Percentiles rank a stretch among this genome's conserved stretches.
Conservation (phyloP, 2,113 vertebrate genomes). For the Sylvilagus bachmani region DNA sequence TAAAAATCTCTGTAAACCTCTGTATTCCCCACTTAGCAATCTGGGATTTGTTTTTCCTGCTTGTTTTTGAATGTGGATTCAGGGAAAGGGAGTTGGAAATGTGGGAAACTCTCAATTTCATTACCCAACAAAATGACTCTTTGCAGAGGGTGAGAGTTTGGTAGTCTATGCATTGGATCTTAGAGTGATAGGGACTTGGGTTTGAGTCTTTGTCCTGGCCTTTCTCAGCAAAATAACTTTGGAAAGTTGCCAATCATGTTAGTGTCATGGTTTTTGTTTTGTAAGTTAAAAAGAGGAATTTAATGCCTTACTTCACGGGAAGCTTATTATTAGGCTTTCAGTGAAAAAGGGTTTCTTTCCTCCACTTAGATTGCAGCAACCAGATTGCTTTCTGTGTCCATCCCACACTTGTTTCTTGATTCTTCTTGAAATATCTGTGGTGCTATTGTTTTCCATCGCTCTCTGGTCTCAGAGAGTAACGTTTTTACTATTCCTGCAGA, state of each 20-base stretch:
- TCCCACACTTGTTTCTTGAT: neutral
- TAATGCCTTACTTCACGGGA: neutral
- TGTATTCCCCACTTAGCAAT: neutral
- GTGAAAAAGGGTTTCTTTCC: neutral
- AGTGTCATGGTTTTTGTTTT: neutral
- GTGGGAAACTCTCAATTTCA: neutral
- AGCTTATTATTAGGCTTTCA: neutral
- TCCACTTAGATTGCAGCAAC: neutral
- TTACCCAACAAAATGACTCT: neutral
- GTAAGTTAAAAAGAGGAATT: neutral
- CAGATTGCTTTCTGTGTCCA: neutral
- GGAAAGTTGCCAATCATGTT: neutral
- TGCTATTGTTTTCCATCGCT: neutral
- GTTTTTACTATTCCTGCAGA: neutral
- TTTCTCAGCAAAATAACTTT: neutral
- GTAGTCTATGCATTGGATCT: neutral
- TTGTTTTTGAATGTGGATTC: fast-evolving
- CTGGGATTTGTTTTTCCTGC: neutral
- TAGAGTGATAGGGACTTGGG: neutral
- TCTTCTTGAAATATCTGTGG: neutral
- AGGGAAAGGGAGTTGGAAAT: neutral
- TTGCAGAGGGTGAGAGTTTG: neutral
- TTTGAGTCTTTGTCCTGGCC: neutral
- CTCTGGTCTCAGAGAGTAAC: neutral
- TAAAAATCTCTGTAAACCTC: neutral